phyloP scores from a whole-genome alignment of 2,113 vertebrate genomes.

The Tenrec ecaudatus region DNA sequence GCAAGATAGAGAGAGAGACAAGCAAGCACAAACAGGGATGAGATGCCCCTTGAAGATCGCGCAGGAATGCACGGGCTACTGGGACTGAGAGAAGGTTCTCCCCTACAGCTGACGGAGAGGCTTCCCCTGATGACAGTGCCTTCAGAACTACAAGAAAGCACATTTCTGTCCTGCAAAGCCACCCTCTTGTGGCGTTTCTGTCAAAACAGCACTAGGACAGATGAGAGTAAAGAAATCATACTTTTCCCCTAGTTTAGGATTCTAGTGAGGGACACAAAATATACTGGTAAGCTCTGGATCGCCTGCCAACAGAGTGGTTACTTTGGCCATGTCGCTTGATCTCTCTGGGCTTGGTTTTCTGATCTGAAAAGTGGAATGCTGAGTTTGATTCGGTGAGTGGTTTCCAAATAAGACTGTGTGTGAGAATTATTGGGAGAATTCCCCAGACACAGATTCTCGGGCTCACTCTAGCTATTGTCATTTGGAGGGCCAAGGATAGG shows the following conservation, averaged over 20 bases:
- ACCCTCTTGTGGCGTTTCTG: background rate
- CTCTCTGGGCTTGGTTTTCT: background rate
- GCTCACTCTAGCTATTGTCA: background rate
- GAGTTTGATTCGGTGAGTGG: background rate
- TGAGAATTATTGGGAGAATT: background rate
- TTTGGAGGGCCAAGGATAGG: background rate
- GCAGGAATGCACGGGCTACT: background rate
- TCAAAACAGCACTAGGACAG: background rate
- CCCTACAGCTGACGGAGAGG: background rate
- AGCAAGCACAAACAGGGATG: background rate
- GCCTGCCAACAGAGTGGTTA: background rate
- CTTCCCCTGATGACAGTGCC: background rate
- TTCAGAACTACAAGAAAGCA: background rate
- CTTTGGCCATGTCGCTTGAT: background rate
- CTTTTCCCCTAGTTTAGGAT: background rate
- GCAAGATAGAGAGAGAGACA: background rate
- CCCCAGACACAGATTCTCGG: no score
- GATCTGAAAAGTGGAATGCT: background rate
- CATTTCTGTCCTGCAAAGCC: background rate
- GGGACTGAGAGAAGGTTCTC: background rate
- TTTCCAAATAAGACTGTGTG: background rate
- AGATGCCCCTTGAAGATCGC: background rate
- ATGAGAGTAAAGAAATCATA: background rate
- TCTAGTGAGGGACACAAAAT: background rate
- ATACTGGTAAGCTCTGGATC: background rate